These are phyloP conservation scores for Melipona bicolor DNA, from an alignment of 2,888 invertebrate genomes.

Conservation along the genomic window DNA sequence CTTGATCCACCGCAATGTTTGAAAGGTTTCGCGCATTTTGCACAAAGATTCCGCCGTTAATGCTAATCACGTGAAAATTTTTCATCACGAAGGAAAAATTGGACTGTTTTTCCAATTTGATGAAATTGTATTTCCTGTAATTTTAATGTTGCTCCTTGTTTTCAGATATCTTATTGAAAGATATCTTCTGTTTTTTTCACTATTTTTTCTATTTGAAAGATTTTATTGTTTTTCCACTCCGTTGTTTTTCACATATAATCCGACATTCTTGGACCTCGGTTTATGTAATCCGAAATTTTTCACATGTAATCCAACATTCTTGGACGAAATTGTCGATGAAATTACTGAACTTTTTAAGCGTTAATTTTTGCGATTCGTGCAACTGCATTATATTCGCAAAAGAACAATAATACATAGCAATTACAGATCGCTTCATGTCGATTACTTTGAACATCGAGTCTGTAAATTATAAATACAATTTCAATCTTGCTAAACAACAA, in stretches of 20 bases:
- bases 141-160: not conserved
- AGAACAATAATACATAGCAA: conserved; percentile 34
- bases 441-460: conserved; percentile 39
- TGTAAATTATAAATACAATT: conserved; percentile 18
- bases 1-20: not conserved
- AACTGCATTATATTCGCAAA: conserved; percentile 41
- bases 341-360: not conserved
- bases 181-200: not conserved
- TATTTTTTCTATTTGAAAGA: not conserved
- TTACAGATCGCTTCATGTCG: conserved; percentile 13
- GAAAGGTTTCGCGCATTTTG: not conserved
- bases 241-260: conserved; percentile 2
- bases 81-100: conserved; percentile 4
- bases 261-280: not conserved
- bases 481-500: conserved; percentile 11
- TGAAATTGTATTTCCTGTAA: conserved; percentile 1
- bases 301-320: not conserved
- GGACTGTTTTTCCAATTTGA: not conserved
- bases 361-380: conserved; percentile 36
- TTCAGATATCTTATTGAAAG: conserved; percentile 21
- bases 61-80: conserved; percentile 6
- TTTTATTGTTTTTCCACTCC: not conserved
- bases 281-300: not conserved
- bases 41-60: not conserved
- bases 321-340: not conserved